Evolutionary conservation across 2,113 vertebrate species (phyloP), one percentile per base, ranked within the genome.

Genomic region (Suricata suricatta): DNA sequence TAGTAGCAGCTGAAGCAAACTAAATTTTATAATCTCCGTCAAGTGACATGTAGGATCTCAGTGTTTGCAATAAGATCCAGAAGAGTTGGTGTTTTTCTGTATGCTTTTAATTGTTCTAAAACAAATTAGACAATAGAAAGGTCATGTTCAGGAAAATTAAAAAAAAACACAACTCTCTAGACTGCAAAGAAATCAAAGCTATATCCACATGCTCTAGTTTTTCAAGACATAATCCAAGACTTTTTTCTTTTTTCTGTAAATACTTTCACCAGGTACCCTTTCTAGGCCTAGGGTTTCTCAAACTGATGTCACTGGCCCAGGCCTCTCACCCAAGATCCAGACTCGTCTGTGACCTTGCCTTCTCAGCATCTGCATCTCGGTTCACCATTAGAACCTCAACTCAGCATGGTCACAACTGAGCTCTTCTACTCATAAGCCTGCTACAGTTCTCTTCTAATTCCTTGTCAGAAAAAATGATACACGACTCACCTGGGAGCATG

Each of bases 151-250:
- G 52, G 44, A 66, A 80, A 88, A 77, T 50, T 50, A 31, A 76
- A 88, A 82, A 88, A 27, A 63, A 31, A 50, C 13, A 68, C 15
- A 50, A 13, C 27, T 31, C 31, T 35, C 9, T 68, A 76, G 52
- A 54, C 47, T 74, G 10, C 33, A 47, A 90, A 69, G 44, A 96
- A 95, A 38, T 92, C 86, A 94, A 95, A 16, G 60, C 29, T 63
- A 41, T 47, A 68, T 29, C 8, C 13, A 76, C 31, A 23, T 81
- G 38, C 19, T 93, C 83, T 60, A 41, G 11, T 84, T 90, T 88
- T 44, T 76, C 8, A 81, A 95, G 44, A 83, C 63, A 82, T 21
- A 83, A 13, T 44, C 29, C n/a, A 57, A 35, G 47, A n/a, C 23
- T 8, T 31, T 82, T 84, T 41, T n/a, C 16, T 44, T 31, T 93